A percentile compares a stretch with the other conserved stretches of the same genome.
Evolutionary conservation across 1,140 invertebrate species (phyloP).

Genomic region (Formica selysi): DNA sequence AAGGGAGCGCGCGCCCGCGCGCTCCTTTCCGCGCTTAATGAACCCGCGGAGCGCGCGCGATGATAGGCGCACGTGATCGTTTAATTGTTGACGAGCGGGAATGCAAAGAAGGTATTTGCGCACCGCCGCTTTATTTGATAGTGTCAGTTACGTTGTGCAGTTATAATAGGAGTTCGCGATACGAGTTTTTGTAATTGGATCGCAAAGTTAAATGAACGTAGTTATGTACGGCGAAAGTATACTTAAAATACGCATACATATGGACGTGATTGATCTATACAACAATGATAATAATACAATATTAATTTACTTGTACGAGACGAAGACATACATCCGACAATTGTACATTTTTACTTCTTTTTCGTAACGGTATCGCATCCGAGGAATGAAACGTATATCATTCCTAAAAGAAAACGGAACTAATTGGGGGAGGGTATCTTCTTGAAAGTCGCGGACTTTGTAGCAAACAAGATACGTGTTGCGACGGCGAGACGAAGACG

Average conservation of each 20-base stretch:
- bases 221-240: neutral
- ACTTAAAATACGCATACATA: neutral
- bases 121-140: slow-evolving; percentile 27
- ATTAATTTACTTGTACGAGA: neutral
- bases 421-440: slow-evolving; percentile 68
- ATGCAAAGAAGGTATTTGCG: slow-evolving; percentile 58
- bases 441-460: slow-evolving; percentile 73
- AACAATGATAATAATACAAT: neutral
- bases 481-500: slow-evolving; percentile 49
- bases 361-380: neutral
- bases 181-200: slow-evolving; percentile 41
- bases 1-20: slow-evolving; percentile 27
- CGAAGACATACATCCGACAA: neutral
- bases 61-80: slow-evolving; percentile 59
- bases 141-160: slow-evolving; percentile 38
- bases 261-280: neutral
- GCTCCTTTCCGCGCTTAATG: slow-evolving; percentile 40
- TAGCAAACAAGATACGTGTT: slow-evolving; percentile 71
- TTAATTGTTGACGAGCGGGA: slow-evolving; percentile 56
- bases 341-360: neutral
- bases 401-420: slow-evolving; percentile 73
- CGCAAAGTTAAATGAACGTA: slow-evolving; percentile 36
- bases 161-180: slow-evolving; percentile 42
- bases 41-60: slow-evolving; percentile 42
- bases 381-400: slow-evolving; percentile 59